These are phyloP conservation scores for Dryobates pubescens DNA, from an alignment of 2,797 vertebrate genomes.

Conservation along the genomic window DNA sequence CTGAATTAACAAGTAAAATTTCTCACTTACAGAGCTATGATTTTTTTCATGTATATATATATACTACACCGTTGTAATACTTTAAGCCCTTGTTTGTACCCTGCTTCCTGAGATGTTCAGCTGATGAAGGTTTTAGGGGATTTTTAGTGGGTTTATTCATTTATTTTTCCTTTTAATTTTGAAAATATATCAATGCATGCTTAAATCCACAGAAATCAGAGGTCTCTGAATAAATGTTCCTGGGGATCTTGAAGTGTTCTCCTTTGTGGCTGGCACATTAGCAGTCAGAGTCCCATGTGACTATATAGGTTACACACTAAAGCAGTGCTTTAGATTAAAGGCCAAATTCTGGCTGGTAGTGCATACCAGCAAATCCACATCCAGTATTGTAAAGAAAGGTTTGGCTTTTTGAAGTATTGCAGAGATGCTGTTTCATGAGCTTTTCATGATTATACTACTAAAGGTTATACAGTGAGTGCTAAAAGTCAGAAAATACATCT, in stretches of 20 bases:
- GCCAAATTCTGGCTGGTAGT: neutral
- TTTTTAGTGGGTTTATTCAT: neutral
- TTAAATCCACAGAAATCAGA: slow-evolving; percentile 18
- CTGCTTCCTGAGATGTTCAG: neutral
- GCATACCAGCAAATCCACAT: neutral
- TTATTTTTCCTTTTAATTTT: neutral
- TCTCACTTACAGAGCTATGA: neutral
- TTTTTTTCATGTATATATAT: slow-evolving; percentile 26
- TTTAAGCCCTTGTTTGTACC: neutral
- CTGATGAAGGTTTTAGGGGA: neutral
- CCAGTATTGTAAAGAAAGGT: neutral
- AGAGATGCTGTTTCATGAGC: neutral
- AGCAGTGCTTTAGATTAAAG: neutral
- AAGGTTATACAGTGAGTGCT: neutral
- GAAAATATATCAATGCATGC: neutral
- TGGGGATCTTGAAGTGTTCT: neutral
- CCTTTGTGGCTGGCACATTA: slow-evolving; percentile 1
- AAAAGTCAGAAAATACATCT: neutral
- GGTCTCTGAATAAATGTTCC: neutral
- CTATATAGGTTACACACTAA: neutral
- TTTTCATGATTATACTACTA: neutral
- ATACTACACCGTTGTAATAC: neutral
- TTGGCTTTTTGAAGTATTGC: neutral
- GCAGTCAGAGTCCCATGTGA: neutral
- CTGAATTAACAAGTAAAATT: slow-evolving; percentile 45